Percentiles rank a stretch among this genome's conserved stretches.
Conservation (phyloP, 2,888 invertebrate genomes). For the Polydrusus cervinus region DNA sequence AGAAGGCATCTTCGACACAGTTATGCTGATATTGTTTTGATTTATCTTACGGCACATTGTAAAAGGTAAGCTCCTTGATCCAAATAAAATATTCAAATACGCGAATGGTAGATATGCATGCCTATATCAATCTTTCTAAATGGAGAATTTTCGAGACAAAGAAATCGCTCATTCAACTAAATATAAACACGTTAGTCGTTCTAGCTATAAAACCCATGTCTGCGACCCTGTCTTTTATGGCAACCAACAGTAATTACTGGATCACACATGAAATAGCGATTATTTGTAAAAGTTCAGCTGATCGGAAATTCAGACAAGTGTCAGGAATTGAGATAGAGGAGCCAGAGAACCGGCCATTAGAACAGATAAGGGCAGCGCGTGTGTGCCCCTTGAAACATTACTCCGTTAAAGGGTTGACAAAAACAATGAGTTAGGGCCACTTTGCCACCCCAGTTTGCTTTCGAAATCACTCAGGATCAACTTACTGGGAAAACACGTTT, state of each 20-base stretch:
- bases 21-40: too few species aligned
- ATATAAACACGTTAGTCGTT: too few species aligned
- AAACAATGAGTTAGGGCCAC: slow-evolving; percentile 54
- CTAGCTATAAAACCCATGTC: neutral
- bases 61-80: too few species aligned
- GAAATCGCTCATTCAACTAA: too few species aligned
- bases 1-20: too few species aligned
- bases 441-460: slow-evolving; percentile 47
- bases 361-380: slow-evolving; percentile 58
- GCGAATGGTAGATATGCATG: too few species aligned
- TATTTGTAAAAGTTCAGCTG: slow-evolving; percentile 55
- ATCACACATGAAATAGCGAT: slow-evolving; percentile 50
- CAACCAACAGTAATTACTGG: slow-evolving; percentile 49
- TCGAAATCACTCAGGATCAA: slow-evolving; percentile 46
- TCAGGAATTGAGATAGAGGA: slow-evolving; percentile 53
- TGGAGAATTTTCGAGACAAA: too few species aligned
- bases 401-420: slow-evolving; percentile 55
- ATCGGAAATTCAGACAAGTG: slow-evolving; percentile 56
- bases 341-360: slow-evolving; percentile 60
- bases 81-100: too few species aligned
- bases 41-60: too few species aligned
- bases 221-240: slow-evolving; percentile 21
- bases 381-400: slow-evolving; percentile 52
- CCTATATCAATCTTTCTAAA: too few species aligned
- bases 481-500: slow-evolving; percentile 48